phyloP scores from a whole-genome alignment of 2,888 invertebrate genomes.

The Syrista parreyssii region DNA sequence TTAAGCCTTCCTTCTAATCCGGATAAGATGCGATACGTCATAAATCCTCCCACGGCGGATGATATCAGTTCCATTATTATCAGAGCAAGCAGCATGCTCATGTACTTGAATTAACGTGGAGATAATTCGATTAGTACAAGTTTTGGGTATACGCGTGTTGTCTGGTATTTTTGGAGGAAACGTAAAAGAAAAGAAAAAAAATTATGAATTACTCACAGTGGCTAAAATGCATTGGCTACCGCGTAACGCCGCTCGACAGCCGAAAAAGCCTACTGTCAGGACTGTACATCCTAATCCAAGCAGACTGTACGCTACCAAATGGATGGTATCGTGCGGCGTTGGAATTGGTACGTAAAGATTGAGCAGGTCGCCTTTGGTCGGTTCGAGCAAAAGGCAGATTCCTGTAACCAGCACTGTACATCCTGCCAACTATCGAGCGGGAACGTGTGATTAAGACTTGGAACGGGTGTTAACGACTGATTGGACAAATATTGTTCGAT shows the following conservation, averaged over 20 bases:
- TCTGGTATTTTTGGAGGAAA: too few species aligned
- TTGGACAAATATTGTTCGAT: constrained; percentile 24
- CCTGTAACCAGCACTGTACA: constrained; percentile 69
- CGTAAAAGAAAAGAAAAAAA: too few species aligned
- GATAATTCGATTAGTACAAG: not conserved
- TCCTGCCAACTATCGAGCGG: constrained; percentile 67
- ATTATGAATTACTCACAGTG: constrained; percentile 47
- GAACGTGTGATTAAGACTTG: constrained; percentile 5
- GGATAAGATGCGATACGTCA: constrained; percentile 62
- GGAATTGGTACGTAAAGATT: constrained; percentile 66
- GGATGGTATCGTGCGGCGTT: constrained; percentile 65
- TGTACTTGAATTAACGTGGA: constrained; percentile 58
- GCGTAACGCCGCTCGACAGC: constrained; percentile 70
- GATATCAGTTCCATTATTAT: constrained; percentile 65
- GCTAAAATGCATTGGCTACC: constrained; percentile 65
- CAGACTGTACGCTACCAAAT: constrained; percentile 67
- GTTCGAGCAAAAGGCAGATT: constrained; percentile 69
- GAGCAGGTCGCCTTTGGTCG: constrained; percentile 67
- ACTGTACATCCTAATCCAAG: constrained; percentile 69
- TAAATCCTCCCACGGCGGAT: constrained; percentile 58
- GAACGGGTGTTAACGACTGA: not conserved
- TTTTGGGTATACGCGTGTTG: too few species aligned
- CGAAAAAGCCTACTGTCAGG: constrained; percentile 70
- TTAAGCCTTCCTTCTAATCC: constrained; percentile 60
- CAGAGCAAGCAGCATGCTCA: constrained; percentile 65